Conservation (phyloP, 2,113 vertebrate genomes). For the Prietella phreatophila region DNA sequence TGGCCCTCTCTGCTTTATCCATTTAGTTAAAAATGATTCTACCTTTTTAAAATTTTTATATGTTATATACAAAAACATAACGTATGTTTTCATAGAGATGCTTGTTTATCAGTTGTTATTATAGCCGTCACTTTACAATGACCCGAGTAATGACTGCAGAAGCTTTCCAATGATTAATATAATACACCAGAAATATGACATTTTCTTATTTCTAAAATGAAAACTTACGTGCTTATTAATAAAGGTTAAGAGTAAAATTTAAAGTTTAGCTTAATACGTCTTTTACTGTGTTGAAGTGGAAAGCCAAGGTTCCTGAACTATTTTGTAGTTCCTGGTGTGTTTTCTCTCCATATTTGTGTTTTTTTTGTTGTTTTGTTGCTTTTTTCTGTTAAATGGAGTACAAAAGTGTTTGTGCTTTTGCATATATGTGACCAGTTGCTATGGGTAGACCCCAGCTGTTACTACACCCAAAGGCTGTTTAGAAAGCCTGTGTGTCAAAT, state of each 20-base stretch:
- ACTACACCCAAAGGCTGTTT: conserved; percentile 50
- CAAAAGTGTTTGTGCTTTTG: conserved; percentile 38
- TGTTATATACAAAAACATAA: background rate
- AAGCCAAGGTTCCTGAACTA: conserved; percentile 17
- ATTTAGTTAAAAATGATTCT: background rate
- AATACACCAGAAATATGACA: conserved; percentile 4
- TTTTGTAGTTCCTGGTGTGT: background rate
- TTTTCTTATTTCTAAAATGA: conserved; percentile 17
- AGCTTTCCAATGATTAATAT: conserved; percentile 9
- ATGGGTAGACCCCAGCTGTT: conserved; percentile 41
- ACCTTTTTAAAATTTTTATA: background rate
- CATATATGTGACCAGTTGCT: conserved; percentile 47
- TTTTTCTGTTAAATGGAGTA: conserved; percentile 44
- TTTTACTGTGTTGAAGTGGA: background rate
- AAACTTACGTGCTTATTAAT: background rate
- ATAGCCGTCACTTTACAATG: conserved; percentile 19
- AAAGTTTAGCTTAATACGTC: background rate
- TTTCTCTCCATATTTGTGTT: conserved; percentile 20
- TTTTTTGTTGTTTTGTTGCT: background rate
- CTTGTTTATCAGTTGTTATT: background rate
- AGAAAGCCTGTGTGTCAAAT: conserved; percentile 42
- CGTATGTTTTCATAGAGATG: background rate
- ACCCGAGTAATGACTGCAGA: background rate
- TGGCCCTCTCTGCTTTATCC: background rate
- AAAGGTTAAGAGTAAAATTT: conserved; percentile 5